Conservation (phyloP, 2,888 invertebrate genomes). For the Drosophila buzzatii region DNA sequence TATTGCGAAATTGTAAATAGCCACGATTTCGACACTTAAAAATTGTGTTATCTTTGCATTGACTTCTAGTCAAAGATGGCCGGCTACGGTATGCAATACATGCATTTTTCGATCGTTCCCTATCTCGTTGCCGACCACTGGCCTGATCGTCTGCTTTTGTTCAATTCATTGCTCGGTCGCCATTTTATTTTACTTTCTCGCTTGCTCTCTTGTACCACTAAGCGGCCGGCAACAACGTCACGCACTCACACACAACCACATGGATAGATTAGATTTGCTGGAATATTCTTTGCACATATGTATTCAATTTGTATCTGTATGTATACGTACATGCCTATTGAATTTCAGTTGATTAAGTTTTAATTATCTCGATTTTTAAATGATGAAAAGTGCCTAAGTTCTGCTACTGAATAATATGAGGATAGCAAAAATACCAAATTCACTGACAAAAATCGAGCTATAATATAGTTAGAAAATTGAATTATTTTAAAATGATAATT, state of each 20-base stretch:
- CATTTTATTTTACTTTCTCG: slow-evolving; percentile 63
- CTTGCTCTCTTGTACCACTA: slow-evolving; percentile 32
- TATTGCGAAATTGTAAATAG: slow-evolving; percentile 19
- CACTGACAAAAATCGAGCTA: slow-evolving; percentile 74
- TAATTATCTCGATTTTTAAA: slow-evolving; percentile 62
- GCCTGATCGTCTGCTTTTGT: slow-evolving; percentile 63
- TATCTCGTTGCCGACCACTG: slow-evolving; percentile 42
- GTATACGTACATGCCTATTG: slow-evolving; percentile 18
- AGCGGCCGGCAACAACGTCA: slow-evolving; percentile 77
- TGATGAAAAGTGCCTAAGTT: slow-evolving; percentile 84
- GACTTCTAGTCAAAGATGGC: slow-evolving; percentile 49
- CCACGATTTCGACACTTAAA: slow-evolving; percentile 14
- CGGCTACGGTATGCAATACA: slow-evolving; percentile 24
- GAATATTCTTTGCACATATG: slow-evolving; percentile 66
- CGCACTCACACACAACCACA: slow-evolving; percentile 38
- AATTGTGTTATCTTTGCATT: slow-evolving; percentile 22
- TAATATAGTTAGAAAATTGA: slow-evolving; percentile 6
- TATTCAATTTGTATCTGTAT: slow-evolving; percentile 28
- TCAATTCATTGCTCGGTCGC: slow-evolving; percentile 46
- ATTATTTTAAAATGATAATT: slow-evolving; percentile 18
- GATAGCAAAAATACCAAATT: slow-evolving; percentile 84
- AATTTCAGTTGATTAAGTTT: slow-evolving; percentile 28
- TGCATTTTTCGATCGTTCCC: slow-evolving; percentile 53
- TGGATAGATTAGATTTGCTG: slow-evolving; percentile 62
- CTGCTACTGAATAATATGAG: slow-evolving; percentile 85